These are phyloP conservation scores for Ispidina picta DNA, from an alignment of 2,797 vertebrate genomes.

Conservation along the genomic window DNA sequence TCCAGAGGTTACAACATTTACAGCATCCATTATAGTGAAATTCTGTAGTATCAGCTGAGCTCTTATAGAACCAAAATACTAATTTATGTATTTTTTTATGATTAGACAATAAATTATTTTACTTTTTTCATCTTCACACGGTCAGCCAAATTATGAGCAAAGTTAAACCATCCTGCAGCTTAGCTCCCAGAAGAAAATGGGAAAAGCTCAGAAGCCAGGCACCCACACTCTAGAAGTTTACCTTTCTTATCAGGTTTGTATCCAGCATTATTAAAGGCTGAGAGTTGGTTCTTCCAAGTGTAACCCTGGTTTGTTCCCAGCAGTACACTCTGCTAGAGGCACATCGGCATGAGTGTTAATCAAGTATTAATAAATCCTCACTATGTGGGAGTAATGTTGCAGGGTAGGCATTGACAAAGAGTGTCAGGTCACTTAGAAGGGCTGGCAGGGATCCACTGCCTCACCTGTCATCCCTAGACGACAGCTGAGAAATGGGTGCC, in stretches of 20 bases:
- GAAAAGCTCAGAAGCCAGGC: neutral
- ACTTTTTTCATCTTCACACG: neutral
- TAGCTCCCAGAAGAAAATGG: neutral
- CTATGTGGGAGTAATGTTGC: neutral
- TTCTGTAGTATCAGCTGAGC: neutral
- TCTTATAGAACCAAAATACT: neutral
- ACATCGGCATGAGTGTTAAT: constrained; percentile 32
- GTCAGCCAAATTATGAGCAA: neutral
- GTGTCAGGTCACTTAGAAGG: neutral
- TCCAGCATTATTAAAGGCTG: neutral
- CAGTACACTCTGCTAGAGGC: neutral
- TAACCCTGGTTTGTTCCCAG: neutral
- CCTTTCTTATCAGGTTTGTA: neutral
- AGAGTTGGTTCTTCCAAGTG: neutral
- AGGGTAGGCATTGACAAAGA: constrained; percentile 12
- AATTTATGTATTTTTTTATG: neutral
- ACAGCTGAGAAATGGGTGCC: neutral
- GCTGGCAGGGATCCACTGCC: neutral
- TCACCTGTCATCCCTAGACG: constrained; percentile 24
- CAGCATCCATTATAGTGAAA: neutral
- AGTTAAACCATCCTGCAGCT: neutral
- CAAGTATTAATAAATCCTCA: constrained; percentile 54
- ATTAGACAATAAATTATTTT: neutral
- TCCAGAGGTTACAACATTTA: neutral
- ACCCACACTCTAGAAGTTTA: neutral